Evolutionary conservation across 2,113 vertebrate species (phyloP).

Genomic region (Hyperopisus bebe): DNA sequence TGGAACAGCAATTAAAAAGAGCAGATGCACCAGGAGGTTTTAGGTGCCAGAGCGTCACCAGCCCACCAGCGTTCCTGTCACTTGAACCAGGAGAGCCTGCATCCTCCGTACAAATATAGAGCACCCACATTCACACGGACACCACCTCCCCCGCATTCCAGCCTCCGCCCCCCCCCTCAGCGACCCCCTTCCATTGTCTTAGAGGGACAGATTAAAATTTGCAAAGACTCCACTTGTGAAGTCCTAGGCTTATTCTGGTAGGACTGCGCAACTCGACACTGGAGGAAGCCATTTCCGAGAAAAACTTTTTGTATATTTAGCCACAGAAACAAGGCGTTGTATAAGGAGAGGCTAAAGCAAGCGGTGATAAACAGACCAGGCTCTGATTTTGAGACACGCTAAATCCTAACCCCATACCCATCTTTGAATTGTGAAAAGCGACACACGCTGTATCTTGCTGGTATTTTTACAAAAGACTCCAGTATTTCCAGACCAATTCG

Average conservation of each 20-base stretch:
- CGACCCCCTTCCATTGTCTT: conserved; percentile 7
- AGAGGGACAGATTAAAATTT: neutral
- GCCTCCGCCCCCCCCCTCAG: neutral
- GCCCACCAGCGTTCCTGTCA: neutral
- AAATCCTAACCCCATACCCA: neutral
- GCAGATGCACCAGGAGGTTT: neutral
- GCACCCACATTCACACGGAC: neutral
- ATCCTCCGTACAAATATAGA: conserved; percentile 22
- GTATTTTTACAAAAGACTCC: neutral
- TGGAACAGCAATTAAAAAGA: neutral
- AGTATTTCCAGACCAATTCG: neutral
- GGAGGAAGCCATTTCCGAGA: neutral
- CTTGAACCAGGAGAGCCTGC: neutral
- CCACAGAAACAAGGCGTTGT: neutral
- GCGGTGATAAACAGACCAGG: neutral
- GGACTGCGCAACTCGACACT: neutral
- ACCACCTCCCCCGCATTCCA: neutral
- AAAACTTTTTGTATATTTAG: neutral
- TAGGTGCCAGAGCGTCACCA: neutral
- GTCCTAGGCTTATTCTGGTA: neutral
- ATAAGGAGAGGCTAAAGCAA: neutral
- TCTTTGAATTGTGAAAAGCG: neutral
- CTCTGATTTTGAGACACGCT: neutral
- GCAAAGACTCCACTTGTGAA: neutral
- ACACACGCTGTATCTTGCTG: neutral